A percentile compares a stretch with the other conserved stretches of the same genome.
phyloP scores from a whole-genome alignment of 2,888 invertebrate genomes.

The Drosophila lacicola region DNA sequence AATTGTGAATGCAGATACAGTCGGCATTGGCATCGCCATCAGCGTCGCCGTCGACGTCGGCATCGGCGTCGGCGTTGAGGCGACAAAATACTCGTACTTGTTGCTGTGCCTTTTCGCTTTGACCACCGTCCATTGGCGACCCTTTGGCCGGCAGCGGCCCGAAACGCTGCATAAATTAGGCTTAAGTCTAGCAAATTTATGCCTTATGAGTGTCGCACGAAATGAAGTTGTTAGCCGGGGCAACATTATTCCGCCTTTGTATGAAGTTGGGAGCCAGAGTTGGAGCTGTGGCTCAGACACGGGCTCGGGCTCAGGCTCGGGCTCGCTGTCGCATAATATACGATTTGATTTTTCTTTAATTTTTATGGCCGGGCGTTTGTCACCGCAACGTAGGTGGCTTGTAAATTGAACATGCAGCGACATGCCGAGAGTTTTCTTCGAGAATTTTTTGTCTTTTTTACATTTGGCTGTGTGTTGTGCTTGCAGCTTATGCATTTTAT shows the following conservation, averaged over 20 bases:
- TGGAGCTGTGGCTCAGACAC: neutral
- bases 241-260: constrained; percentile 79
- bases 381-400: constrained; percentile 76
- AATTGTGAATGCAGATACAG: constrained; percentile 83
- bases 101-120: constrained; percentile 47
- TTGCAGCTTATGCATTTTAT: constrained; percentile 59
- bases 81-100: constrained; percentile 75
- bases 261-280: neutral
- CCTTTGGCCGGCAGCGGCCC: constrained; percentile 60
- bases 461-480: constrained; percentile 15
- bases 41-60: neutral
- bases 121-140: constrained; percentile 49
- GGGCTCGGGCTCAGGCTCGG: constrained; percentile 14
- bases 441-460: constrained; percentile 3
- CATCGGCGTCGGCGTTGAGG: constrained; percentile 23
- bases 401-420: constrained; percentile 64
- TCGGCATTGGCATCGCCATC: constrained; percentile 40
- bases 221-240: constrained; percentile 85
- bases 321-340: constrained; percentile 59
- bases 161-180: constrained; percentile 82
- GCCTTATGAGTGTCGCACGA: constrained; percentile 82
- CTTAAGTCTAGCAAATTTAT: constrained; percentile 84
- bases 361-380: constrained; percentile 73
- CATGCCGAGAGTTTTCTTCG: constrained; percentile 60
- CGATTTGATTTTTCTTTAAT: constrained; percentile 80